Evolutionary conservation across 2,797 vertebrate genomes (phyloP).

Genomic region (Periparus ater): DNA sequence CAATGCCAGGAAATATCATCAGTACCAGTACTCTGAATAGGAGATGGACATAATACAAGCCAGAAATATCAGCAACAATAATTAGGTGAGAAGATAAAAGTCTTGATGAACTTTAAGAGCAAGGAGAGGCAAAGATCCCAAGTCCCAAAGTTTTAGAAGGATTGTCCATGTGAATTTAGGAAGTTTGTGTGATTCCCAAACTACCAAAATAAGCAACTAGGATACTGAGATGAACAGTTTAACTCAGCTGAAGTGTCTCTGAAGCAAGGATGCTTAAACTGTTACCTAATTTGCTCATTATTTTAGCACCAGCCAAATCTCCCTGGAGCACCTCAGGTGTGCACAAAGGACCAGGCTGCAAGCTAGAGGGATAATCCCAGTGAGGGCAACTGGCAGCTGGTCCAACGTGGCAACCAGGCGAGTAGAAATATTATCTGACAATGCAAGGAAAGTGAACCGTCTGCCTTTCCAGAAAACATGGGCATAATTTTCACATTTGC

Average conservation of each 20-base stretch:
- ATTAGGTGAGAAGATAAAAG: not conserved
- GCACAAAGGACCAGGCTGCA: not conserved
- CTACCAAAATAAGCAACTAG: not conserved
- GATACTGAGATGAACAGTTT: not conserved
- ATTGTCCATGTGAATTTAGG: not conserved
- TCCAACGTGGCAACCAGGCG: not conserved
- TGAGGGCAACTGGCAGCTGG: not conserved
- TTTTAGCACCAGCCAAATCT: not conserved
- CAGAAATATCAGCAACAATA: not conserved
- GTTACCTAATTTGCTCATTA: not conserved
- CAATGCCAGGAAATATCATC: not conserved
- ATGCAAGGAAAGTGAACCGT: accelerated
- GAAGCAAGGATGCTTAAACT: not conserved
- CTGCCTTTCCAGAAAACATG: not conserved
- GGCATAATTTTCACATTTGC: not conserved
- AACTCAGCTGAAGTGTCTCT: not conserved
- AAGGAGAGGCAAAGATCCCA: not conserved
- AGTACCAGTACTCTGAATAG: not conserved
- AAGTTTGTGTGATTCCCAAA: not conserved
- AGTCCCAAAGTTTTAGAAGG: not conserved
- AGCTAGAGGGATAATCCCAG: not conserved
- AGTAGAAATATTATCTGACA: not conserved
- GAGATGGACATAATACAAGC: not conserved
- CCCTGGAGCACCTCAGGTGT: not conserved
- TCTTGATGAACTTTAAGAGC: not conserved